These are phyloP conservation scores for Danio jaintianensis DNA, from an alignment of 2,797 vertebrate species.

Conservation along the genomic window DNA sequence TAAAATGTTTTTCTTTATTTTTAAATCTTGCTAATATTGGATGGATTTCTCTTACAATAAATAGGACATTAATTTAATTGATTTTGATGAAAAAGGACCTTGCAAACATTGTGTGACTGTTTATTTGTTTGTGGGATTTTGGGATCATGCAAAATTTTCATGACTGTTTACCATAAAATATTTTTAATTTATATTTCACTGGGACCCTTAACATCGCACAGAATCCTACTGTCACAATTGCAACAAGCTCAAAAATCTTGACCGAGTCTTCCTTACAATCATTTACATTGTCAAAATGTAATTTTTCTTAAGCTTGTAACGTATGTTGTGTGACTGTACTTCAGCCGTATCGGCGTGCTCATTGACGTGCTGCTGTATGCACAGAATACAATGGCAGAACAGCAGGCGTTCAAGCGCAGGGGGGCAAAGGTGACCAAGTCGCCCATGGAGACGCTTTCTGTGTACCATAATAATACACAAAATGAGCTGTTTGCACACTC, in stretches of 20 bases:
- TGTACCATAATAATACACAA: constrained; percentile 54
- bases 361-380: constrained; percentile 43
- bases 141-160: not conserved
- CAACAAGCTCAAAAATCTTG: not conserved
- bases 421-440: constrained; percentile 55
- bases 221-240: not conserved
- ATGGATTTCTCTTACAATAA: not conserved
- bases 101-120: not conserved
- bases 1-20: not conserved
- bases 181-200: not conserved
- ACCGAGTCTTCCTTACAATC: constrained; percentile 11
- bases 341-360: constrained; percentile 32
- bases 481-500: constrained; percentile 47
- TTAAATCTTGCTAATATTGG: not conserved
- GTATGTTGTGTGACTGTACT: constrained; percentile 52
- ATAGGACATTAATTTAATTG: not conserved
- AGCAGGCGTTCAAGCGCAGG: constrained; percentile 24
- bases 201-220: not conserved
- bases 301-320: not conserved
- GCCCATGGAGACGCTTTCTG: constrained; percentile 53
- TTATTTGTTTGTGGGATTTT: not conserved
- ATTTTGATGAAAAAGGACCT: not conserved
- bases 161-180: not conserved
- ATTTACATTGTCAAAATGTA: not conserved
- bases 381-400: constrained; percentile 10